These are phyloP conservation scores for Myiopsitta monachus DNA, from an alignment of 2,113 vertebrate species.

Conservation along the genomic window DNA sequence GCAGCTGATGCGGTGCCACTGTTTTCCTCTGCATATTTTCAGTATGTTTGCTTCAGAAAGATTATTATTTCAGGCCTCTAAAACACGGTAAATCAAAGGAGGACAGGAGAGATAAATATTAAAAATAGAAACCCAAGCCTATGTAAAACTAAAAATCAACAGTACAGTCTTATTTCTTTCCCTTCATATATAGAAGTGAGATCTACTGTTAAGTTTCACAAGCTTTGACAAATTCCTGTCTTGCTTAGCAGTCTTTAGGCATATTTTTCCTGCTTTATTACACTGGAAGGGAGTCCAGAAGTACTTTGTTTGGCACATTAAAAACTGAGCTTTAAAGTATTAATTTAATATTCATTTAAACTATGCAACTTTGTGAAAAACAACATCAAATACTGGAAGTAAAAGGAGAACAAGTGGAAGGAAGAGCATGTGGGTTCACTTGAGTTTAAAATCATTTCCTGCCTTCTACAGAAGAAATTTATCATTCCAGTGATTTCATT, in stretches of 20 bases:
- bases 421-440: not conserved
- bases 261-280: conserved; percentile 14
- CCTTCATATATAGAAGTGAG: not conserved
- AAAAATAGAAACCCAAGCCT: not conserved
- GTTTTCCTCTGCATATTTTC: not conserved
- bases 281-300: conserved; percentile 9
- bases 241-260: not conserved
- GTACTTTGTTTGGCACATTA: conserved; percentile 23
- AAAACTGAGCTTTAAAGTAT: conserved; percentile 44
- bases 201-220: not conserved
- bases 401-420: not conserved
- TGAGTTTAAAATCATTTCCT: not conserved
- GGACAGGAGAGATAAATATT: not conserved
- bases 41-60: not conserved
- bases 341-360: conserved; percentile 35
- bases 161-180: not conserved
- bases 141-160: conserved; percentile 8
- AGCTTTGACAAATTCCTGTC: not conserved
- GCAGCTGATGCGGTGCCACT: not conserved
- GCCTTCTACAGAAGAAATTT: not conserved
- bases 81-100: not conserved
- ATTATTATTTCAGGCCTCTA: not conserved
- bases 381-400: not conserved
- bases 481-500: not conserved
- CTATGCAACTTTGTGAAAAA: not conserved